These are phyloP conservation scores for Lycorma delicatula DNA, from an alignment of 1,140 invertebrate genomes.

Conservation along the genomic window DNA sequence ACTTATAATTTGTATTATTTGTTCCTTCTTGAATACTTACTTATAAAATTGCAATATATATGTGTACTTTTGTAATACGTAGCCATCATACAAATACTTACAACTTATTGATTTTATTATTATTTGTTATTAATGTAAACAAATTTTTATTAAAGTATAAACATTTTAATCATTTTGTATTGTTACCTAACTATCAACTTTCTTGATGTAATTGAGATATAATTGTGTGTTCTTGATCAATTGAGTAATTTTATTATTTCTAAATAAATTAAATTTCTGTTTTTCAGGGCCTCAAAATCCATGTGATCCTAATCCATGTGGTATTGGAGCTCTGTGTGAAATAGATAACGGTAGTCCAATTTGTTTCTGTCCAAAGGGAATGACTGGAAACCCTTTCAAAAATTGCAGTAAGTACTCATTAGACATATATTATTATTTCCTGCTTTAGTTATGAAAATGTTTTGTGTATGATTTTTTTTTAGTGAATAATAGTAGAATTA, in stretches of 20 bases:
- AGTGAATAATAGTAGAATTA: too few species aligned
- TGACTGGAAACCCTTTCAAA: constrained; percentile 84
- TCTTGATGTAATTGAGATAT: neutral
- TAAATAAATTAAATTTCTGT: constrained; percentile 33
- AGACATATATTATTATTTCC: too few species aligned
- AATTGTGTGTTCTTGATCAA: neutral
- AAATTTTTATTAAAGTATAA: too few species aligned
- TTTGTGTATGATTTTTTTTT: too few species aligned
- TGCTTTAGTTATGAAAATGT: too few species aligned
- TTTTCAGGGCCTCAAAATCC: constrained; percentile 53
- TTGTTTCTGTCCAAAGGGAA: constrained; percentile 79
- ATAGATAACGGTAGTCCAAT: constrained; percentile 77
- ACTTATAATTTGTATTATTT: too few species aligned
- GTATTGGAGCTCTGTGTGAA: constrained; percentile 73
- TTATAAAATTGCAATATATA: too few species aligned
- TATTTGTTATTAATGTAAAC: too few species aligned
- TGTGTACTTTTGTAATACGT: too few species aligned
- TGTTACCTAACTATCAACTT: neutral
- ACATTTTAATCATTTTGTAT: neutral
- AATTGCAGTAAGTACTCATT: constrained; percentile 83
- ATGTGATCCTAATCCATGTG: constrained; percentile 77
- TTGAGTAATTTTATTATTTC: constrained; percentile 17
- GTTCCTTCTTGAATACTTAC: too few species aligned
- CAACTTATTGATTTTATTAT: too few species aligned
- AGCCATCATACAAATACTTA: too few species aligned